Percentiles rank a stretch among this genome's conserved stretches.
phyloP scores from a whole-genome alignment of 2,797 vertebrate species.

The Triplophysa yarkandensis region DNA sequence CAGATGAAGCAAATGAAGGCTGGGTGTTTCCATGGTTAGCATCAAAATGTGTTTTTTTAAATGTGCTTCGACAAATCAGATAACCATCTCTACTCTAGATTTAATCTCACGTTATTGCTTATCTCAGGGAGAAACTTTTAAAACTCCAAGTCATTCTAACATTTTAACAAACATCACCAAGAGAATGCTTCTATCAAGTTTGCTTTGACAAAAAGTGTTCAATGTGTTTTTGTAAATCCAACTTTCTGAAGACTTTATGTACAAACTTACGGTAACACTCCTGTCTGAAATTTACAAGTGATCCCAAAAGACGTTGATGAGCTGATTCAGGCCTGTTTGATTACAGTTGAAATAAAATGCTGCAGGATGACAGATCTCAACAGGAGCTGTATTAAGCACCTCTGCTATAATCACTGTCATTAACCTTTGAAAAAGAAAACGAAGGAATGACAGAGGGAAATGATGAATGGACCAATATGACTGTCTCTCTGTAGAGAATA shows the following conservation, averaged over 20 bases:
- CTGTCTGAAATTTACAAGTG: constrained; percentile 18
- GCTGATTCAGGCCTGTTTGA: constrained; percentile 27
- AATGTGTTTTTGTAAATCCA: constrained; percentile 6
- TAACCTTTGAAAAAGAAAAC: not conserved
- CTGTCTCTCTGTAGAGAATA: not conserved
- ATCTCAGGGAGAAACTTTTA: not conserved
- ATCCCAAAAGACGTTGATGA: constrained; percentile 28
- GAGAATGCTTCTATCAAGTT: not conserved
- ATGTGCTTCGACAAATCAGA: not conserved
- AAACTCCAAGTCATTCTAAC: not conserved
- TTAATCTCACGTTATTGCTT: constrained; percentile 10
- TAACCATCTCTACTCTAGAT: constrained; percentile 7
- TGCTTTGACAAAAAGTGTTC: not conserved
- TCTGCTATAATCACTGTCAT: constrained; percentile 12
- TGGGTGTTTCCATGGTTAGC: constrained; percentile 55
- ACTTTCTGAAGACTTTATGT: not conserved
- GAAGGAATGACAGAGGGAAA: not conserved
- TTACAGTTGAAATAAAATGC: constrained; percentile 13
- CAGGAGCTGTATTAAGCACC: not conserved
- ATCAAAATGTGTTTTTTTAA: constrained; percentile 51
- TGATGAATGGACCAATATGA: not conserved
- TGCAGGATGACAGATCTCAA: constrained; percentile 10
- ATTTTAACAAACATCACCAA: not conserved
- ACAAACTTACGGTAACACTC: not conserved
- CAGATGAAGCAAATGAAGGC: constrained; percentile 35